phyloP scores from a whole-genome alignment of 2,888 invertebrate species.

The Cabera pusaria region DNA sequence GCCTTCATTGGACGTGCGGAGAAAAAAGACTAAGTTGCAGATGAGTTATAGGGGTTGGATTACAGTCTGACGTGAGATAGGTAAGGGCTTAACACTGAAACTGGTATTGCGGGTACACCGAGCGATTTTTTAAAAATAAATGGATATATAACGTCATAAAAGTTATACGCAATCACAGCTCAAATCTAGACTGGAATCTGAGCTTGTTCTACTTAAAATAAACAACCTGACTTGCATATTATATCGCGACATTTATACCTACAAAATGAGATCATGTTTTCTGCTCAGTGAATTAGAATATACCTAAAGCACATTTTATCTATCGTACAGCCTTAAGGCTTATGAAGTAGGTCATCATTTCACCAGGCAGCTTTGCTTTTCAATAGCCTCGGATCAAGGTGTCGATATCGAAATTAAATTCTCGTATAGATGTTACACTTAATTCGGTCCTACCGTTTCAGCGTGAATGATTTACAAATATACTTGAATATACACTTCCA shows the following conservation, averaged over 20 bases:
- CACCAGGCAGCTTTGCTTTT: constrained; percentile 30
- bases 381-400: constrained; percentile 24
- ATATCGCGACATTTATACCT: constrained; percentile 26
- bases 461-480: too few species aligned
- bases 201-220: constrained; percentile 15
- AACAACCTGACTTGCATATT: constrained; percentile 17
- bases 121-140: too few species aligned
- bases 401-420: constrained; percentile 10
- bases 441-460: too few species aligned
- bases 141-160: too few species aligned
- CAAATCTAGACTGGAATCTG: not conserved
- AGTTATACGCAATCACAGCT: not conserved
- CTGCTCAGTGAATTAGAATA: constrained; percentile 52
- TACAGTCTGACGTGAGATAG: constrained; percentile 19
- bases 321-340: constrained; percentile 37
- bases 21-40: constrained; percentile 36
- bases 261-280: constrained; percentile 46
- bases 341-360: constrained; percentile 39
- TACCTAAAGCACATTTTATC: constrained; percentile 41
- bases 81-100: constrained; percentile 8
- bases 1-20: constrained; percentile 35
- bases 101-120: too few species aligned
- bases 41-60: constrained; percentile 24
- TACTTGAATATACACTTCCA: too few species aligned
- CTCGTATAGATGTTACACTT: too few species aligned